Conservation (phyloP, 2,888 invertebrate genomes). For the Ecdyonurus torrentis region DNA sequence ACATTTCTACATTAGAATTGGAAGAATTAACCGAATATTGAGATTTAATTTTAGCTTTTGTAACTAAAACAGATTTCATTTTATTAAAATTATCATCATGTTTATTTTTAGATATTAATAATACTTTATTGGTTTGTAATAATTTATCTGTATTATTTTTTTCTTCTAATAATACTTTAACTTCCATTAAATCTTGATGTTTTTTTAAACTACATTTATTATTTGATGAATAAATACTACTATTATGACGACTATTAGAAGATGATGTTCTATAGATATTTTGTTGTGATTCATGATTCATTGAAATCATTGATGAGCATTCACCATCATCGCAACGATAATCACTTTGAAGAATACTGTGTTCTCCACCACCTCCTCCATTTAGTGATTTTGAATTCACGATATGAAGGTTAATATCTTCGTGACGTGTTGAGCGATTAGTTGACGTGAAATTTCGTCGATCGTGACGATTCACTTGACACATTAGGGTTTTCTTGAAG, state of each 20-base stretch:
- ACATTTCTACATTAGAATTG: too few species aligned
- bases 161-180: not conserved
- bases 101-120: not conserved
- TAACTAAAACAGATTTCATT: too few species aligned
- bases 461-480: too few species aligned
- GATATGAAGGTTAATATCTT: not conserved
- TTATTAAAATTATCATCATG: not conserved
- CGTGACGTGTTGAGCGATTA: not conserved
- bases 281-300: not conserved
- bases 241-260: too few species aligned
- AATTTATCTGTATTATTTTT: not conserved
- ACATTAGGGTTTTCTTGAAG: constrained; percentile 55
- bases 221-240: too few species aligned
- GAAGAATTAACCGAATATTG: too few species aligned
- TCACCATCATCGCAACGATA: not conserved
- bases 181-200: too few species aligned
- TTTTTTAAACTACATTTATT: too few species aligned
- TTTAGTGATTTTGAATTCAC: not conserved
- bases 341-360: not conserved
- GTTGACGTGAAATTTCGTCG: not conserved
- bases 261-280: not conserved
- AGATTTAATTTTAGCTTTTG: too few species aligned
- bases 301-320: not conserved
- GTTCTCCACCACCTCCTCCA: not conserved
- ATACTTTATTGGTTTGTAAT: not conserved